Evolutionary conservation across 2,113 vertebrate species (phyloP).

Genomic region (Spea bombifrons): DNA sequence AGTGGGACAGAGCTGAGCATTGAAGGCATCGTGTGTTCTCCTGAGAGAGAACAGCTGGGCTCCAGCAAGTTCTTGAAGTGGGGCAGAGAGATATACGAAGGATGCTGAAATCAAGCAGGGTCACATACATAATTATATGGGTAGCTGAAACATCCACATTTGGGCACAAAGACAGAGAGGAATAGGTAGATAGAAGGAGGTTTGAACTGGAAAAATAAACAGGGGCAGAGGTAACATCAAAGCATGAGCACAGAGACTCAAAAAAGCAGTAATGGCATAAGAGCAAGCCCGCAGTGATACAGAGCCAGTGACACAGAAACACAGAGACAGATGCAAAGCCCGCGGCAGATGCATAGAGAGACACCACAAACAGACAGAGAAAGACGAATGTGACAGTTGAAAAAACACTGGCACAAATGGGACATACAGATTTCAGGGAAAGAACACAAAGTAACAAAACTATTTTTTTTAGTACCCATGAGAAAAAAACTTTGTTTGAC

Average conservation of each 20-base stretch:
- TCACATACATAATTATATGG: not conserved
- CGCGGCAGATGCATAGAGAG: constrained; percentile 14
- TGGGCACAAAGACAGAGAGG: not conserved
- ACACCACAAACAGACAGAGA: constrained; percentile 20
- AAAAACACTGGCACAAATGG: no score
- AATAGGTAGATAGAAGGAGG: not conserved
- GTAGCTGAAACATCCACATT: no score
- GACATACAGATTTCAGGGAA: no score
- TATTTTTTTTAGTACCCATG: no score
- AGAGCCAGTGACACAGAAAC: constrained; percentile 39
- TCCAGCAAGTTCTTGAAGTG: constrained; percentile 41
- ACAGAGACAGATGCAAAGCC: constrained; percentile 35
- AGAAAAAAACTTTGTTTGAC: no score
- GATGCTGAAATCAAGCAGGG: not conserved
- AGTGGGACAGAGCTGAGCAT: not conserved
- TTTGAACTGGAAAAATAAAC: not conserved
- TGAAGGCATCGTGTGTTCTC: not conserved
- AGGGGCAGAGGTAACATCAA: not conserved
- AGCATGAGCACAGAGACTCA: not conserved
- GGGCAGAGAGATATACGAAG: not conserved
- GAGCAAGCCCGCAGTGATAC: not conserved
- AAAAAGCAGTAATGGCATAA: not conserved
- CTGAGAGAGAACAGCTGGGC: not conserved
- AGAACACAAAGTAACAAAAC: no score
- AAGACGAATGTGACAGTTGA: no score